phyloP scores from a whole-genome alignment of 2,888 invertebrate species.

The Sinhomidia bicolor region DNA sequence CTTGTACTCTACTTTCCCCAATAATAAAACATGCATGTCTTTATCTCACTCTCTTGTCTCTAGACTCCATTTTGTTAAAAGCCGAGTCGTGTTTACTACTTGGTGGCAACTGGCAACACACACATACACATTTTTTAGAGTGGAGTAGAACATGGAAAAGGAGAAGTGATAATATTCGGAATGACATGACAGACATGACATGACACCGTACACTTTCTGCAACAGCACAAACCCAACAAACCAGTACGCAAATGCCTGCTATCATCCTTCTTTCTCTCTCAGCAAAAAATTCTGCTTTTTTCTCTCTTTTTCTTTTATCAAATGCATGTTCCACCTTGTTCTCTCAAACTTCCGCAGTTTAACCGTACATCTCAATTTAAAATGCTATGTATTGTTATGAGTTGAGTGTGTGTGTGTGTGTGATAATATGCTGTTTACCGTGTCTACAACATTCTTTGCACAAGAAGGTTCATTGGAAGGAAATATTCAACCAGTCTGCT shows the following conservation, averaged over 20 bases:
- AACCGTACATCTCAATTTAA: background rate
- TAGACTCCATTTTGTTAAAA: conserved; percentile 27
- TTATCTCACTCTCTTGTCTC: background rate
- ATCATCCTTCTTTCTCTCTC: too few relatives aligned
- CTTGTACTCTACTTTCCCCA: conserved; percentile 51
- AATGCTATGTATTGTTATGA: background rate
- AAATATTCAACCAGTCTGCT: too few relatives aligned
- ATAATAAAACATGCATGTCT: conserved; percentile 26
- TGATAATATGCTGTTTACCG: too few relatives aligned
- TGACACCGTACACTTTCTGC: conserved; percentile 21
- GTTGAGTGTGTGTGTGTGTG: background rate
- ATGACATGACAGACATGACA: conserved; percentile 51
- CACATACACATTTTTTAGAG: too few relatives aligned
- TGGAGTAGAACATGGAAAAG: background rate
- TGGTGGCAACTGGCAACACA: too few relatives aligned
- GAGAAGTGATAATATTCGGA: conserved; percentile 36
- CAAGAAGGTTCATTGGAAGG: too few relatives aligned
- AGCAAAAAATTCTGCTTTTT: too few relatives aligned
- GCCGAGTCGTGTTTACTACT: conserved; percentile 32
- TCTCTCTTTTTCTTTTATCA: too few relatives aligned
- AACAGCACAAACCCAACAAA: background rate
- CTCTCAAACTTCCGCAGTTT: too few relatives aligned
- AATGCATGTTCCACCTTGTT: too few relatives aligned
- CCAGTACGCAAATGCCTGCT: too few relatives aligned
- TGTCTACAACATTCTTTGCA: too few relatives aligned